Percentiles rank a stretch among this genome's conserved stretches.
Conservation (phyloP, 2,113 vertebrate species). For the Diadophis punctatus region DNA sequence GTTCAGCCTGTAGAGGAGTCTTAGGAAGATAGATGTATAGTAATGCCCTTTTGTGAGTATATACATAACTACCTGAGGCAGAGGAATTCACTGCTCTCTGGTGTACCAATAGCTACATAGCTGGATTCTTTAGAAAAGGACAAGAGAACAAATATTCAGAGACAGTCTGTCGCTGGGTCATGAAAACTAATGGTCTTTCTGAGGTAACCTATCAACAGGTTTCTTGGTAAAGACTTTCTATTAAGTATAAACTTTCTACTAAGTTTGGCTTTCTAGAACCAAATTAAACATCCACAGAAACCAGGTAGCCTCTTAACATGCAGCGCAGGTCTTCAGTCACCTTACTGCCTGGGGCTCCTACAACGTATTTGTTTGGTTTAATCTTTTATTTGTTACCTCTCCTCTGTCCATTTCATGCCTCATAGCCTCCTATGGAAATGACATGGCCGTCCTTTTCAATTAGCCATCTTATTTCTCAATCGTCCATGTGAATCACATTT, state of each 20-base stretch:
- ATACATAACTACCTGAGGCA: background rate
- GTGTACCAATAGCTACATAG: background rate
- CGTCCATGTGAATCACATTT: constrained; percentile 56
- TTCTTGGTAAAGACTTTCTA: background rate
- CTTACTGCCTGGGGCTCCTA: background rate
- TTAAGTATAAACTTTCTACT: background rate
- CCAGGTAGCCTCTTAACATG: background rate
- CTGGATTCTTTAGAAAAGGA: background rate
- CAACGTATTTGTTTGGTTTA: background rate
- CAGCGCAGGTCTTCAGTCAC: background rate
- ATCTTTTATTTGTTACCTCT: constrained; percentile 9
- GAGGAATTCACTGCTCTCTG: background rate
- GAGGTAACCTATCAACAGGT: background rate
- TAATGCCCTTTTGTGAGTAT: background rate
- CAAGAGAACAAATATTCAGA: background rate
- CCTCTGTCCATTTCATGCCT: constrained; percentile 6
- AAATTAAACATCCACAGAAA: accelerated
- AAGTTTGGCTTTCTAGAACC: background rate
- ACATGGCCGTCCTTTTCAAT: constrained; percentile 49
- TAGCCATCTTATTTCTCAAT: constrained; percentile 55
- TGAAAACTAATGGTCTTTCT: background rate
- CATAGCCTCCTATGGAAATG: background rate
- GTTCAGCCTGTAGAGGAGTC: background rate
- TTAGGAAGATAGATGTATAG: background rate
- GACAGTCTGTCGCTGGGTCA: background rate